Conservation (phyloP, 2,113 vertebrate species). For the Falco punctatus region DNA sequence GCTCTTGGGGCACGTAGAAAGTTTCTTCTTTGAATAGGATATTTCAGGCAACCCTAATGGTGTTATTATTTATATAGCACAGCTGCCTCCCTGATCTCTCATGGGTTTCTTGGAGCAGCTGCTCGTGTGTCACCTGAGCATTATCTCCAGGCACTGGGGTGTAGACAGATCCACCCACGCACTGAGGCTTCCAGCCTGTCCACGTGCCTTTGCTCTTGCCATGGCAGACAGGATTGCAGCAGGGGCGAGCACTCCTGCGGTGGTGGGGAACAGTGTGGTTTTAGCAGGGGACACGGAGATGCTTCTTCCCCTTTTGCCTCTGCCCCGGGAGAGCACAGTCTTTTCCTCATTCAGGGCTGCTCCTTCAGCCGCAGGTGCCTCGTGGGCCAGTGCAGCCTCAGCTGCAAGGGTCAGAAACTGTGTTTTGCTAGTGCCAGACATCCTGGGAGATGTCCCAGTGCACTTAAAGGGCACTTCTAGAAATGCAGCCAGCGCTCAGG, state of each 20-base stretch:
- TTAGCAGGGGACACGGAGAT: not conserved
- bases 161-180: not conserved
- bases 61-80: rapidly evolving
- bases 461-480: rapidly evolving
- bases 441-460: not conserved
- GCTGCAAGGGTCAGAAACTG: not conserved
- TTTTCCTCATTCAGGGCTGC: not conserved
- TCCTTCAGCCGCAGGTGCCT: not conserved
- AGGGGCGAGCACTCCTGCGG: rapidly evolving
- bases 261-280: not conserved
- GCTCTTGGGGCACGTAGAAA: not conserved
- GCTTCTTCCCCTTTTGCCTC: not conserved
- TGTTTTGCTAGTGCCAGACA: rapidly evolving
- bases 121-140: not conserved
- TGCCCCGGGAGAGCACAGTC: rapidly evolving
- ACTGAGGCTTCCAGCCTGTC: rapidly evolving
- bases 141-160: not conserved
- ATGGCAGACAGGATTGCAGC: not conserved
- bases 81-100: not conserved
- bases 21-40: rapidly evolving
- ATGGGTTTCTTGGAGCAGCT: not conserved
- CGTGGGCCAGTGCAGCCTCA: not conserved
- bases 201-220: rapidly evolving
- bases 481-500: not conserved
- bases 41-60: not conserved